Conservation (phyloP, 2,888 invertebrate species). For the Drosophila flavopinicola region DNA sequence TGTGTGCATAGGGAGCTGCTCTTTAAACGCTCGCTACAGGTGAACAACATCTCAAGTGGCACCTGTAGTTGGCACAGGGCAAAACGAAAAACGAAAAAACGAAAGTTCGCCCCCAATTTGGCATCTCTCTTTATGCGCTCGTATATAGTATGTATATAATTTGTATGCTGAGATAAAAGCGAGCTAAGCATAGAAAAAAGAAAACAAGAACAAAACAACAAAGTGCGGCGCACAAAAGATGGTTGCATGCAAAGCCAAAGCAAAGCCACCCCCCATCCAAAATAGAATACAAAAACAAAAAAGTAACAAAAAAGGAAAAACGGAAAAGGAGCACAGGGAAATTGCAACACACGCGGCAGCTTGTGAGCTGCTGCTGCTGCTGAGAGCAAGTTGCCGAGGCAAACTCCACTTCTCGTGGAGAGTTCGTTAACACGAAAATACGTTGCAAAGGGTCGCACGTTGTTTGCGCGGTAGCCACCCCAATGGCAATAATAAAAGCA, state of each 20-base stretch:
- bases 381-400: conserved; percentile 22
- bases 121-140: conserved; percentile 48
- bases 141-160: conserved; percentile 16
- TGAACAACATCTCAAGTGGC: conserved; percentile 82
- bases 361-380: conserved; percentile 39
- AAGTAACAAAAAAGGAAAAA: conserved; percentile 36
- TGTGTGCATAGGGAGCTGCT: conserved; percentile 17
- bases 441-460: conserved; percentile 42
- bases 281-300: conserved; percentile 33
- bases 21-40: conserved; percentile 72
- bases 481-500: conserved; percentile 34
- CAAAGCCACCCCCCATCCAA: conserved; percentile 47
- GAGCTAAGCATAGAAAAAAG: conserved; percentile 49
- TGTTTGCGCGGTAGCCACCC: conserved; percentile 12
- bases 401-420: conserved; percentile 52
- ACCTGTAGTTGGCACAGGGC: conserved; percentile 62
- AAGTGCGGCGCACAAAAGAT: conserved; percentile 64
- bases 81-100: conserved; percentile 75
- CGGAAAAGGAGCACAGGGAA: conserved; percentile 44
- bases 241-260: conserved; percentile 59
- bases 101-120: conserved; percentile 83
- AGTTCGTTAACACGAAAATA: conserved; percentile 79
- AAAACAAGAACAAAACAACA: conserved; percentile 57
- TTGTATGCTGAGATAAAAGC: conserved; percentile 58
- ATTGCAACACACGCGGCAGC: conserved; percentile 70